These are phyloP conservation scores for Rhopalosiphum nymphaeae DNA, from an alignment of 2,888 invertebrate species.

Conservation along the genomic window DNA sequence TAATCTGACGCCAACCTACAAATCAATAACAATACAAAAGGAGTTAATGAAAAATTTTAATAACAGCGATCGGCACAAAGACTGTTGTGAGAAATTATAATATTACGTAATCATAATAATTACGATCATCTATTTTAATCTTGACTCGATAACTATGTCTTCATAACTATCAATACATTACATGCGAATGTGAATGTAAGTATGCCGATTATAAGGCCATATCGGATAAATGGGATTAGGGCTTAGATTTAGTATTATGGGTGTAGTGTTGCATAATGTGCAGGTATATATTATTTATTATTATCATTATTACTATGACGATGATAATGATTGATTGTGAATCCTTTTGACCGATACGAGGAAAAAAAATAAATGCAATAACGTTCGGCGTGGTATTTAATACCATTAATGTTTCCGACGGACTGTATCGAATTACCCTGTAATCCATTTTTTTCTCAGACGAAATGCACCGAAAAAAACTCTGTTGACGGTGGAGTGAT, in stretches of 20 bases:
- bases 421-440: conserved; percentile 56
- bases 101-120: background rate
- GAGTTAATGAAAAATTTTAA: background rate
- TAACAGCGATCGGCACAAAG: background rate
- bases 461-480: background rate
- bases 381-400: background rate
- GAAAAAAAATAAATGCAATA: background rate
- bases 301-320: background rate
- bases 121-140: background rate
- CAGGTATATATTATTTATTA: background rate
- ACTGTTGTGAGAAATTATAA: background rate
- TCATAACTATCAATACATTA: background rate
- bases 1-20: background rate
- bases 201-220: conserved; percentile 15
- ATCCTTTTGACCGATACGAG: conserved; percentile 7
- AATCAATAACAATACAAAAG: background rate
- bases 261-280: background rate
- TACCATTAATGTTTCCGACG: conserved; percentile 21
- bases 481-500: background rate
- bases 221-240: background rate
- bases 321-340: background rate
- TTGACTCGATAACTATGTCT: background rate
- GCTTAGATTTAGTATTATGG: background rate
- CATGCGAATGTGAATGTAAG: background rate
- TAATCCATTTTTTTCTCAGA: conserved; percentile 43